Conservation (phyloP, 2,888 invertebrate species). For the Mantis religiosa region DNA sequence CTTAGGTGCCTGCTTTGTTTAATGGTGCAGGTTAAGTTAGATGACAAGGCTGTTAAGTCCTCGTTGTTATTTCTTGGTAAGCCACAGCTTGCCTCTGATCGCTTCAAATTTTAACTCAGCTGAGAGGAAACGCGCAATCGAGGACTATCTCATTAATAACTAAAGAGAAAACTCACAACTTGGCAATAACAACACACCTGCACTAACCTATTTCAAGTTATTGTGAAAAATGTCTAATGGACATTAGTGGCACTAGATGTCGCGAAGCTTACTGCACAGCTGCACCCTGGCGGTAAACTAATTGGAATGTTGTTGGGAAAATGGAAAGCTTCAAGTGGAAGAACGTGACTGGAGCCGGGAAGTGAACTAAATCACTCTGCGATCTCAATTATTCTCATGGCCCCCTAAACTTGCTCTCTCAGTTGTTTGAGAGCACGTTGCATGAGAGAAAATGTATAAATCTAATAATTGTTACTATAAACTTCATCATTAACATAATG, state of each 20-base stretch:
- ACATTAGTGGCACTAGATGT: not conserved
- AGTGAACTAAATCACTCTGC: not conserved
- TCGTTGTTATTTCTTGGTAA: not conserved
- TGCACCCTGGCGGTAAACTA: not conserved
- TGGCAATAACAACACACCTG: not conserved
- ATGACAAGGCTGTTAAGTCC: not conserved
- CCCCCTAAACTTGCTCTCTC: not conserved
- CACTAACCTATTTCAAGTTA: not conserved
- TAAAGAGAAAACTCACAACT: not conserved
- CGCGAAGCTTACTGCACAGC: not conserved
- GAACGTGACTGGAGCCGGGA: not conserved
- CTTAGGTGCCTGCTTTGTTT: too few relatives aligned
- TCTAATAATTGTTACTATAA: not conserved
- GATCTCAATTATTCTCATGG: not conserved
- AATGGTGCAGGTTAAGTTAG: not conserved
- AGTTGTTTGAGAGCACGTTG: constrained; percentile 2
- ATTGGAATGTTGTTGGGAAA: not conserved
- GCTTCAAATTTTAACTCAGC: not conserved
- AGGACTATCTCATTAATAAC: not conserved
- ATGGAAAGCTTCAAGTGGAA: not conserved
- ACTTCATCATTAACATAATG: not conserved
- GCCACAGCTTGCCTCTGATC: not conserved
- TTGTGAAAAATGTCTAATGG: not conserved
- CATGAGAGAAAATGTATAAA: not conserved
- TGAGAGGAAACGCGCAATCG: not conserved